Conservation (phyloP, 2,797 vertebrate genomes). For the Selene dorsalis region DNA sequence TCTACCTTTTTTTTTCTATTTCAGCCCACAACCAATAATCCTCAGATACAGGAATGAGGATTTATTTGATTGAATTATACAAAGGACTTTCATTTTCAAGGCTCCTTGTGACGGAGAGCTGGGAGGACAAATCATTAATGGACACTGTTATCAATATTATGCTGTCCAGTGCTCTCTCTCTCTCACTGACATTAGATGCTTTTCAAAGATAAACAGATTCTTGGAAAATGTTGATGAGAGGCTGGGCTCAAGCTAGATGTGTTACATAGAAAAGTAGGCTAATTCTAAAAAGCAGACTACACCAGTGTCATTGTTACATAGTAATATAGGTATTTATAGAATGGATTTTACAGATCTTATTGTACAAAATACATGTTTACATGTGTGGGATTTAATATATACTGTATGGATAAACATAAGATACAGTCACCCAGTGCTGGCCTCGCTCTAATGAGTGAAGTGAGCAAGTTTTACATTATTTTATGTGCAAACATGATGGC, state of each 20-base stretch:
- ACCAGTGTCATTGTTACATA: not conserved
- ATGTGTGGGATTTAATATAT: not conserved
- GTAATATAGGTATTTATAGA: not conserved
- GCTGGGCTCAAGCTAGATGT: not conserved
- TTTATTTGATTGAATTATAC: constrained; percentile 1
- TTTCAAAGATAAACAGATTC: not conserved
- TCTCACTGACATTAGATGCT: not conserved
- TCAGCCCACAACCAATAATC: not conserved
- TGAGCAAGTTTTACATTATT: not conserved
- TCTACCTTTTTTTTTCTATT: not conserved
- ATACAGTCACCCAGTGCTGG: not conserved
- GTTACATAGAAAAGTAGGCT: not conserved
- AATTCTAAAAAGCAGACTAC: not conserved
- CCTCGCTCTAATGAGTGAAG: not conserved
- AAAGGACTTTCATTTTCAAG: constrained; percentile 1
- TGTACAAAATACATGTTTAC: not conserved
- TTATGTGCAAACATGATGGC: no score
- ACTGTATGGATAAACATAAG: not conserved
- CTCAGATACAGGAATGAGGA: not conserved
- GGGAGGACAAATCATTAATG: not conserved
- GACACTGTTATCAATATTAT: not conserved
- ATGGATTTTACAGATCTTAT: not conserved
- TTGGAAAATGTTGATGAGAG: not conserved
- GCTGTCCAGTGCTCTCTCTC: not conserved
- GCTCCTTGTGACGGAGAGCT: not conserved